A percentile compares a stretch with the other conserved stretches of the same genome.
Conservation (phyloP, 23 tunicate species). For the Phallusia fumigata region DNA sequence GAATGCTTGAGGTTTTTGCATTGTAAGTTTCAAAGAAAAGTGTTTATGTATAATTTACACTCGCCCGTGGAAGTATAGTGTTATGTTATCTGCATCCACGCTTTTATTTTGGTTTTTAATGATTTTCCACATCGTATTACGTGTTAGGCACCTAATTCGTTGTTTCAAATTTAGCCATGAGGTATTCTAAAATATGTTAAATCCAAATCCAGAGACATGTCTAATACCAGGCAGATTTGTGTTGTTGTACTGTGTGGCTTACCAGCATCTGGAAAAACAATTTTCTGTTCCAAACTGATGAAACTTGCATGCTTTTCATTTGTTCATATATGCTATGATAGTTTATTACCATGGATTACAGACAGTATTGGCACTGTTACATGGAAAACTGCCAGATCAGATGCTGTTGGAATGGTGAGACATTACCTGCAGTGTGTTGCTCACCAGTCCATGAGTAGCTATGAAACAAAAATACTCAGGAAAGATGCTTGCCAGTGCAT, state of each 20-base stretch:
- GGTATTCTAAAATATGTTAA: too few relatives aligned
- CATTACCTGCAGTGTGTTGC: not conserved
- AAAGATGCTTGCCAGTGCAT: not conserved
- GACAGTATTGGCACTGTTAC: not conserved
- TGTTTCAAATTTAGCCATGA: too few relatives aligned
- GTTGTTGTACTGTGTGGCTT: slow-evolving; percentile 55
- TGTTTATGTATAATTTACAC: too few relatives aligned
- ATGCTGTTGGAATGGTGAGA: not conserved
- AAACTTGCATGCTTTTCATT: not conserved
- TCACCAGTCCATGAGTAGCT: not conserved
- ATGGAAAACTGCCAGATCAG: slow-evolving; percentile 26
- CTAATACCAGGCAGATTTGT: too few relatives aligned
- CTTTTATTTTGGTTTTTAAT: too few relatives aligned
- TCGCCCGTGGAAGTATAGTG: too few relatives aligned
- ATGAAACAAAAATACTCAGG: not conserved
- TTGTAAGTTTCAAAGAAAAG: too few relatives aligned
- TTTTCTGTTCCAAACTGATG: slow-evolving; percentile 15
- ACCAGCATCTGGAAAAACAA: slow-evolving; percentile 77
- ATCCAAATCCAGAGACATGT: too few relatives aligned
- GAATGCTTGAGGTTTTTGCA: too few relatives aligned
- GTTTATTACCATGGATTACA: slow-evolving; percentile 32
- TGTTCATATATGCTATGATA: slow-evolving; percentile 65
- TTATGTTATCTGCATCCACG: too few relatives aligned
- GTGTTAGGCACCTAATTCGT: too few relatives aligned
- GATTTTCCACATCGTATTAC: too few relatives aligned